Conservation (phyloP, 2,888 invertebrate genomes). For the Hydrotaea diabolus region DNA sequence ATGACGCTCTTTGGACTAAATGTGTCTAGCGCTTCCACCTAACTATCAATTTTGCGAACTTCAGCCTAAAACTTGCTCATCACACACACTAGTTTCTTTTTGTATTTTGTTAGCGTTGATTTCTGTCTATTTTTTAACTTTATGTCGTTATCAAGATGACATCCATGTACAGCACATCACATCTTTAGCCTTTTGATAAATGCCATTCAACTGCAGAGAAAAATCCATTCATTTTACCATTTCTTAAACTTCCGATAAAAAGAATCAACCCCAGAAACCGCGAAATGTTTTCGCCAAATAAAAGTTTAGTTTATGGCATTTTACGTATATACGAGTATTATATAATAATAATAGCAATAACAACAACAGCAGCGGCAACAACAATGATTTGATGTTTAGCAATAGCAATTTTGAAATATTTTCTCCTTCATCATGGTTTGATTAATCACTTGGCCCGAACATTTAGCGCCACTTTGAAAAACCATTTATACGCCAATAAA, state of each 20-base stretch:
- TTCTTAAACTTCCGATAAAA: constrained; percentile 26
- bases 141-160: too few relatives aligned
- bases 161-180: too few relatives aligned
- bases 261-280: constrained; percentile 1
- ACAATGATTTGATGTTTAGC: constrained; percentile 35
- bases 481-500: constrained; percentile 65
- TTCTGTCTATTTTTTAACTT: too few relatives aligned
- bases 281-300: constrained; percentile 32
- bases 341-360: constrained; percentile 40
- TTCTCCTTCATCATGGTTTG: constrained; percentile 27
- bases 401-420: constrained; percentile 9
- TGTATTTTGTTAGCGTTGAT: too few relatives aligned
- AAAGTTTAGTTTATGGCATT: constrained; percentile 32
- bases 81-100: too few relatives aligned
- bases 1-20: too few relatives aligned
- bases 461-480: constrained; percentile 65
- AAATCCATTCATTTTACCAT: neutral
- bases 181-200: neutral
- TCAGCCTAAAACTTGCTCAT: too few relatives aligned
- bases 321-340: constrained; percentile 28
- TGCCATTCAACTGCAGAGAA: neutral
- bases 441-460: constrained; percentile 62
- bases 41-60: too few relatives aligned
- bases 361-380: constrained; percentile 17
- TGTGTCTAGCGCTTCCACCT: too few relatives aligned